Percentiles rank a stretch among this genome's conserved stretches.
Evolutionary conservation across 1,140 invertebrate genomes (phyloP).

Genomic region (Venturia canescens): DNA sequence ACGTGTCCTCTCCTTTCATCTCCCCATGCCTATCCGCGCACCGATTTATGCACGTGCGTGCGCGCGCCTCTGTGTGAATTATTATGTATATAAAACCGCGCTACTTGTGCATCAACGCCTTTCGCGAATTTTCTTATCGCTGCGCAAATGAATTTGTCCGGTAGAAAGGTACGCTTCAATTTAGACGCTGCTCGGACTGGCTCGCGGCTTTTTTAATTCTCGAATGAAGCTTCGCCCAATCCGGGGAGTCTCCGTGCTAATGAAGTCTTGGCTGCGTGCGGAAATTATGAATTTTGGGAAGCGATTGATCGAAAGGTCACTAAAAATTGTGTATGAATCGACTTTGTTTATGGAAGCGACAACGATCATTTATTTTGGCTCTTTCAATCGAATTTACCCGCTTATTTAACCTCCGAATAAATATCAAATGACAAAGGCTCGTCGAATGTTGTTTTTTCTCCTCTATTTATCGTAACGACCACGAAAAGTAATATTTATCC

Average conservation of each 20-base stretch:
- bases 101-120: conserved; percentile 37
- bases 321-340: too few species aligned
- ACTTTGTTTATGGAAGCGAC: too few species aligned
- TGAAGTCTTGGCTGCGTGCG: too few species aligned
- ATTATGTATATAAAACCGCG: not conserved
- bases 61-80: not conserved
- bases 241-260: too few species aligned
- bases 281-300: too few species aligned
- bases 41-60: not conserved
- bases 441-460: too few species aligned
- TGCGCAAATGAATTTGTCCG: not conserved
- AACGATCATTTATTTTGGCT: too few species aligned
- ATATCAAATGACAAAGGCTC: not conserved
- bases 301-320: too few species aligned
- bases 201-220: not conserved
- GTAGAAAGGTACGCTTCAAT: not conserved
- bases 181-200: not conserved
- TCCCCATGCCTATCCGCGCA: not conserved
- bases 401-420: not conserved
- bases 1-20: conserved; percentile 7
- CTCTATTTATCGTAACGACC: too few species aligned
- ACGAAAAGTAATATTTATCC: too few species aligned
- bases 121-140: not conserved
- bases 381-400: too few species aligned
- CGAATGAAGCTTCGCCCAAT: too few species aligned